phyloP scores from a whole-genome alignment of 2,888 invertebrate species.

The Tachina grossa region DNA sequence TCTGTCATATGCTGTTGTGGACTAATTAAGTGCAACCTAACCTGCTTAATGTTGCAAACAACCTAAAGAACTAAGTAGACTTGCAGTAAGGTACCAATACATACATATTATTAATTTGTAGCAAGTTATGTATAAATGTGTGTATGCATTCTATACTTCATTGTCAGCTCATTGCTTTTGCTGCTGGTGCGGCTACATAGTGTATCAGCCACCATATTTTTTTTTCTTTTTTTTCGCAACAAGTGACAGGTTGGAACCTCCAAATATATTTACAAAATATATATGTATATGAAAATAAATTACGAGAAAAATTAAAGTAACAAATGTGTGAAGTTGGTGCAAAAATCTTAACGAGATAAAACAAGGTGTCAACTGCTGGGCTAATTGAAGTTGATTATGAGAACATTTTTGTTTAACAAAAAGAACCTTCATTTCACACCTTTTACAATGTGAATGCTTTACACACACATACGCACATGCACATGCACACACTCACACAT shows the following conservation, averaged over 20 bases:
- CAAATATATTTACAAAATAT: slow-evolving; percentile 6
- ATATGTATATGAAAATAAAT: slow-evolving; percentile 3
- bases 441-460: slow-evolving; percentile 32
- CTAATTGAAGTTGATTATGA: slow-evolving; percentile 72
- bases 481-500: background rate
- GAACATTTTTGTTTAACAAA: slow-evolving; percentile 68
- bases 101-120: slow-evolving; percentile 20
- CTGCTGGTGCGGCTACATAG: slow-evolving; percentile 2
- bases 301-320: slow-evolving; percentile 52
- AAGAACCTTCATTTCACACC: slow-evolving; percentile 64
- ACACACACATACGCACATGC: background rate
- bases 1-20: no score
- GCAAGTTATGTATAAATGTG: slow-evolving; percentile 17
- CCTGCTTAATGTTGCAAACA: no score
- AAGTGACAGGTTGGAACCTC: slow-evolving; percentile 57
- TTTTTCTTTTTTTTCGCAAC: no score
- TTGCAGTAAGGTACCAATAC: slow-evolving; percentile 2
- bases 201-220: slow-evolving; percentile 30
- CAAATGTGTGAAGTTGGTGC: slow-evolving; percentile 61
- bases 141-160: background rate
- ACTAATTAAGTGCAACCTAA: no score
- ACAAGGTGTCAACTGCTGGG: slow-evolving; percentile 71
- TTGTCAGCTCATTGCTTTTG: background rate
- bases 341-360: slow-evolving; percentile 71
- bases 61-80: no score